These are phyloP conservation scores for Diachasmimorpha longicaudata DNA, from an alignment of 1,140 invertebrate species.

Conservation along the genomic window DNA sequence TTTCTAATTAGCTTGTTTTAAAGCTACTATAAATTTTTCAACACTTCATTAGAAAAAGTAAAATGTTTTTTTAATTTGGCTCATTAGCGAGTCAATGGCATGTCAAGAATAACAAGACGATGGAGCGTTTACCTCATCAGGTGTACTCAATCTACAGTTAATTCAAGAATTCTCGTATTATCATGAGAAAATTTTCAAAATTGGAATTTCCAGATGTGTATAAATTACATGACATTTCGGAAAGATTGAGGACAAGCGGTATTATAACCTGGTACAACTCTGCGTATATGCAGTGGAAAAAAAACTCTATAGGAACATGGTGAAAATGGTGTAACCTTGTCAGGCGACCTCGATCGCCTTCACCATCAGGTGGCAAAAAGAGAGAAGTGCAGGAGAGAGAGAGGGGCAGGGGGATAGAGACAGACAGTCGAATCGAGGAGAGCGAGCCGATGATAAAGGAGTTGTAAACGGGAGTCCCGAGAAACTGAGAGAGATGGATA, in stretches of 20 bases:
- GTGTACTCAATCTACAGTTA: too few species aligned
- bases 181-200: neutral
- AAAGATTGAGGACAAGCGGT: slow-evolving; percentile 3
- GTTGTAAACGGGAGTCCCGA: neutral
- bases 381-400: neutral
- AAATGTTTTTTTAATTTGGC: too few species aligned
- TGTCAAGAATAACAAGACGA: too few species aligned
- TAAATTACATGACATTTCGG: neutral
- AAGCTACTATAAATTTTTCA: too few species aligned
- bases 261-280: neutral
- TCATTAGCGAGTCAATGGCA: too few species aligned
- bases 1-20: too few species aligned
- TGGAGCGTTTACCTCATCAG: too few species aligned
- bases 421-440: neutral
- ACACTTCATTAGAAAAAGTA: too few species aligned
- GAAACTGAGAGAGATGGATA: neutral
- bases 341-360: slow-evolving; percentile 58
- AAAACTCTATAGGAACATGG: slow-evolving; percentile 28
- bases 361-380: slow-evolving; percentile 30
- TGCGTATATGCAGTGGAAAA: neutral
- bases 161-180: neutral
- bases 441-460: neutral
- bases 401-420: too few species aligned
- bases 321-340: slow-evolving; percentile 60
- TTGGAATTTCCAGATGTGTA: neutral